Conservation (phyloP, 2,797 vertebrate genomes). For the Erpetoichthys calabaricus region DNA sequence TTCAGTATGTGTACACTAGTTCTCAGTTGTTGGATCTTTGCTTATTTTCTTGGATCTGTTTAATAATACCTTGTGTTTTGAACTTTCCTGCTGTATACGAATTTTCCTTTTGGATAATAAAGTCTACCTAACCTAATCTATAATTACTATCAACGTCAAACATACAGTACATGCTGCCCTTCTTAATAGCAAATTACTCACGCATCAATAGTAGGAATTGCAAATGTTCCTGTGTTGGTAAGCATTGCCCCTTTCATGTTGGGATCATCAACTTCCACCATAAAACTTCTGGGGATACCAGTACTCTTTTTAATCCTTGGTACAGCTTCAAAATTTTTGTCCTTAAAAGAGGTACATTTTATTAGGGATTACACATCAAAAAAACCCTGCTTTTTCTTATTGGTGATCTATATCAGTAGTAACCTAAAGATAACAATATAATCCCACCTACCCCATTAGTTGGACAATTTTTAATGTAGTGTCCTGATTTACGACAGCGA, state of each 20-base stretch:
- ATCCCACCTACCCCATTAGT: conserved; percentile 64
- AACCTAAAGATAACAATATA: not conserved
- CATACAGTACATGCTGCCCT: not conserved
- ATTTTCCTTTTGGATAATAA: no score
- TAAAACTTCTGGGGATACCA: conserved; percentile 90
- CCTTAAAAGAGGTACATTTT: conserved; percentile 40
- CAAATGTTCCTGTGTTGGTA: conserved; percentile 86
- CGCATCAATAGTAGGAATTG: conserved; percentile 89
- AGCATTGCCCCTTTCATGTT: conserved; percentile 92
- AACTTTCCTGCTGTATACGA: no score
- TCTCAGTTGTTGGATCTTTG: no score
- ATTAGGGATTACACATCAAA: not conserved
- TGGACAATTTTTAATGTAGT: conserved; percentile 93
- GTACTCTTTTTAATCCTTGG: conserved; percentile 88
- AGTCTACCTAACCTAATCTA: no score
- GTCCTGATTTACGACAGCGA: conserved; percentile 82
- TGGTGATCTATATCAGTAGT: not conserved
- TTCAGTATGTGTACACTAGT: no score
- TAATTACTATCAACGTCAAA: no score
- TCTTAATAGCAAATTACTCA: conserved; percentile 42
- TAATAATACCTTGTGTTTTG: no score
- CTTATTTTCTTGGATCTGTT: no score
- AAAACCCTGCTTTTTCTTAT: not conserved
- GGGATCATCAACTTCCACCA: conserved; percentile 92
- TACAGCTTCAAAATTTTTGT: conserved; percentile 76